These are phyloP conservation scores for Phlogophora meticulosa DNA, from an alignment of 2,888 invertebrate genomes.

Conservation along the genomic window DNA sequence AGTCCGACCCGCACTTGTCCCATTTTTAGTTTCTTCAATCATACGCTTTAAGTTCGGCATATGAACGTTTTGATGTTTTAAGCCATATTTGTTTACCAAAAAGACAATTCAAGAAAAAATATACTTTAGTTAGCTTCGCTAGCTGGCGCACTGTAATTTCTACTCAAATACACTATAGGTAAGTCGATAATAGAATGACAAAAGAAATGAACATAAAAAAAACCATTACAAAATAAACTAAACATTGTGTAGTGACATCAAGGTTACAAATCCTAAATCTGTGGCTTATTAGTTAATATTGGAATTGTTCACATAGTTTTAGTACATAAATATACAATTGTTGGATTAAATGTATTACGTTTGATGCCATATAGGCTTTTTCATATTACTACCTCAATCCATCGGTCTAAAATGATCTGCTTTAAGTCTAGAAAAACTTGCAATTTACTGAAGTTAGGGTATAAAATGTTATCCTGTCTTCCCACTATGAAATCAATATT, in stretches of 20 bases:
- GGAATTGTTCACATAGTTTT: constrained; percentile 40
- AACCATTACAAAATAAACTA: constrained; percentile 31
- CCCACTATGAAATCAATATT: neutral
- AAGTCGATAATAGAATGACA: constrained; percentile 7
- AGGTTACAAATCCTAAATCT: constrained; percentile 21
- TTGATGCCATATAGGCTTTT: constrained; percentile 1
- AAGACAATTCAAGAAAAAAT: neutral
- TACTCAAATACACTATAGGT: neutral
- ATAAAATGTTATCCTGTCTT: neutral
- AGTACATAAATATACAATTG: constrained; percentile 20
- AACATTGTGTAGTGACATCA: constrained; percentile 1
- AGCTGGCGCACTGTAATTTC: constrained; percentile 5
- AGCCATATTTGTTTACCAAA: neutral
- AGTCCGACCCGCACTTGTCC: no score
- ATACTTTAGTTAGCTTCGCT: constrained; percentile 8
- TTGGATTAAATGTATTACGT: neutral
- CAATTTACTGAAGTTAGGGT: neutral
- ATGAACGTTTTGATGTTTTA: neutral
- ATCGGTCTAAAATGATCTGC: neutral
- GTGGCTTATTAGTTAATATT: constrained; percentile 38
- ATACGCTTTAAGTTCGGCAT: neutral
- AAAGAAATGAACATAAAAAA: neutral
- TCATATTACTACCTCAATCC: constrained; percentile 14
- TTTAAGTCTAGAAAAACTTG: neutral
- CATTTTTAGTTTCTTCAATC: no score